Evolutionary conservation across 2,113 vertebrate genomes (phyloP).

Genomic region (Podarcis raffonei): DNA sequence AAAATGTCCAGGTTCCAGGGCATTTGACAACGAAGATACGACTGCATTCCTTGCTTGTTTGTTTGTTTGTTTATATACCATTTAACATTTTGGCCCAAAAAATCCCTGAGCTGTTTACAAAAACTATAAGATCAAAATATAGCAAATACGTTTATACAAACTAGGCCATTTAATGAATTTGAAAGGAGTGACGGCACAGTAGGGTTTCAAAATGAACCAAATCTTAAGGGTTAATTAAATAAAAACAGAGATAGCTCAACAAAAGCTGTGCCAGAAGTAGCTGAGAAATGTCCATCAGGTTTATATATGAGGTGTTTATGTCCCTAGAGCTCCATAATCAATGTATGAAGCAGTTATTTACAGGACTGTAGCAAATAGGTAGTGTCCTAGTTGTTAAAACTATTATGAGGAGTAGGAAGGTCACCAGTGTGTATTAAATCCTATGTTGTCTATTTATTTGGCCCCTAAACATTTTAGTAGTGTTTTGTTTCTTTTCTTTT

Average conservation of each 20-base stretch:
- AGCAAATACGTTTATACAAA: neutral
- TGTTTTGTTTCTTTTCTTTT: conserved; percentile 35
- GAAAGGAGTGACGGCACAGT: conserved; percentile 42
- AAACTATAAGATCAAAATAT: too few species aligned
- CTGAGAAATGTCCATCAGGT: conserved; percentile 6
- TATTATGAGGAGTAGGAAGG: neutral
- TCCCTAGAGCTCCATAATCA: conserved; percentile 28
- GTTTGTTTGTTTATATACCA: too few species aligned
- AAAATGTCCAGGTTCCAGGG: too few species aligned
- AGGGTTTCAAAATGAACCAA: conserved; percentile 38
- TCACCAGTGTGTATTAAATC: conserved; percentile 13
- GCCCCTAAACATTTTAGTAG: conserved; percentile 17
- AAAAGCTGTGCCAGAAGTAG: conserved; percentile 21
- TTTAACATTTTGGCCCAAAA: too few species aligned
- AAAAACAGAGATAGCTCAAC: conserved; percentile 45
- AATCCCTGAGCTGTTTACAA: too few species aligned
- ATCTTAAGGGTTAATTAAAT: conserved; percentile 62
- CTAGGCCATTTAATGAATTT: conserved; percentile 47
- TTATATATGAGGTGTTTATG: conserved; percentile 25
- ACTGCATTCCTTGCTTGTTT: too few species aligned
- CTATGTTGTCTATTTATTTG: conserved; percentile 21
- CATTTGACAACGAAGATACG: too few species aligned
- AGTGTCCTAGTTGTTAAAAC: conserved; percentile 9
- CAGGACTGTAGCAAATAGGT: conserved; percentile 40
- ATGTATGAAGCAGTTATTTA: conserved; percentile 31